Evolutionary conservation across 2,113 vertebrate genomes (phyloP), one percentile per base, ranked within the genome.

Genomic region (Charadrius vociferus): DNA sequence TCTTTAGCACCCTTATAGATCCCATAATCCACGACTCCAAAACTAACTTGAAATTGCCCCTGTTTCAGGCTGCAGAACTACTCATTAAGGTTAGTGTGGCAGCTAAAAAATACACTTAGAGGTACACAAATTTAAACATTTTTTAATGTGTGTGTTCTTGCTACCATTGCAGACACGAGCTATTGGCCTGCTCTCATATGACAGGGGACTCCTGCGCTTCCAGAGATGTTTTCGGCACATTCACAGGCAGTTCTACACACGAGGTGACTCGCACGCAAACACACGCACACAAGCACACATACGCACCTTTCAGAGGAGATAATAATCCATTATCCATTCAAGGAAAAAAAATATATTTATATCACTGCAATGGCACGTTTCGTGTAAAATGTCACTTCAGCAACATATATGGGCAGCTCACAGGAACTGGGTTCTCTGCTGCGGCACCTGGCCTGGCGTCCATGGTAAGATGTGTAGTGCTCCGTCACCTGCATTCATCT

Each of bases 331-430:
- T 95, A 97, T 91, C 96, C 97, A 95, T 63, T 98, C 96, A 97
- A 98, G 95, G 88, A 86, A 87, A 98, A 98, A 95, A 98, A 97
- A 97, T 91, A 97, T 97, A 98, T 97, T 97, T 97, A 95, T 98
- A 98, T 98, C 97, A 98, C 98, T 97, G 97, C 97, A 98, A 98
- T 97, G 98, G 98, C 97, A 98, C 95, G 49, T 96, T 97, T 95
- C 96, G 96, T 94, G 94, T 98, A 95, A 97, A 98, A 97, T 84
- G 97, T 98, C 89, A 97, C 96, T 97, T 98, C 92, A 93, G 96
- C 97, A 97, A 98, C 34, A 91, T 81, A 94, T 92, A 96, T 65
- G 87, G 97, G 97, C 98, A 97, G 98, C 95, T 98, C 97, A 91
- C 16, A 74, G 95, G 95, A 98, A 97, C 90, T 92, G 96, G 94